Conservation (phyloP, 2,797 vertebrate species). For the Sebastes diaconus region DNA sequence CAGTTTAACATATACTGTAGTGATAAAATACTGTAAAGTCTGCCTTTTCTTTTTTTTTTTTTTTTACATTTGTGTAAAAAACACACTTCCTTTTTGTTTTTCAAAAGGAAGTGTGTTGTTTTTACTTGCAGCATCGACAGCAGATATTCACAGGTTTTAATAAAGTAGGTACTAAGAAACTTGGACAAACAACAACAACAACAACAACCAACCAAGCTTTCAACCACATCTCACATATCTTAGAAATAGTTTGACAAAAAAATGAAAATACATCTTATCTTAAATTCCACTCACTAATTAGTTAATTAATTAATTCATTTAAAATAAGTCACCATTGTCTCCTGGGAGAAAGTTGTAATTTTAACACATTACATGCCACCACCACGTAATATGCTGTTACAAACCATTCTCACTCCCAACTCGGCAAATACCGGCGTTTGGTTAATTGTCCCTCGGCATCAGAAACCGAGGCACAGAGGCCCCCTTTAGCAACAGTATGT, state of each 20-base stretch:
- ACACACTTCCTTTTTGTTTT: neutral
- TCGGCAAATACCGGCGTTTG: too few species aligned
- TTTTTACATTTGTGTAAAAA: neutral
- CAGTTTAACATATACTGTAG: neutral
- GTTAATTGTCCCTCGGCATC: too few species aligned
- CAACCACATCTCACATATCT: neutral
- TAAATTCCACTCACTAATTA: neutral
- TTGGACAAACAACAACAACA: neutral
- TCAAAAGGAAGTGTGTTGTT: neutral
- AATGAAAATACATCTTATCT: neutral
- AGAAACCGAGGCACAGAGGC: too few species aligned
- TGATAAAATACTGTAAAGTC: too few species aligned
- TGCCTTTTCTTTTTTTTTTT: too few species aligned
- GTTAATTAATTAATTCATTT: too few species aligned
- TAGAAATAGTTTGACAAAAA: neutral
- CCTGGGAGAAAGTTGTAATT: too few species aligned
- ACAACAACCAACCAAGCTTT: neutral
- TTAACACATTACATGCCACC: too few species aligned
- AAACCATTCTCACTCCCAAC: too few species aligned
- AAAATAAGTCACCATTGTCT: too few species aligned
- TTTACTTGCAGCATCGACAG: neutral
- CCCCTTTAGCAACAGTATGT: too few species aligned
- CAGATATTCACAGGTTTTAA: neutral
- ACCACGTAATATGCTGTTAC: too few species aligned
- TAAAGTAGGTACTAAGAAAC: neutral